A percentile compares a stretch with the other conserved stretches of the same genome.
phyloP scores from a whole-genome alignment of 2,797 vertebrate species.

The Staurois parvus region DNA sequence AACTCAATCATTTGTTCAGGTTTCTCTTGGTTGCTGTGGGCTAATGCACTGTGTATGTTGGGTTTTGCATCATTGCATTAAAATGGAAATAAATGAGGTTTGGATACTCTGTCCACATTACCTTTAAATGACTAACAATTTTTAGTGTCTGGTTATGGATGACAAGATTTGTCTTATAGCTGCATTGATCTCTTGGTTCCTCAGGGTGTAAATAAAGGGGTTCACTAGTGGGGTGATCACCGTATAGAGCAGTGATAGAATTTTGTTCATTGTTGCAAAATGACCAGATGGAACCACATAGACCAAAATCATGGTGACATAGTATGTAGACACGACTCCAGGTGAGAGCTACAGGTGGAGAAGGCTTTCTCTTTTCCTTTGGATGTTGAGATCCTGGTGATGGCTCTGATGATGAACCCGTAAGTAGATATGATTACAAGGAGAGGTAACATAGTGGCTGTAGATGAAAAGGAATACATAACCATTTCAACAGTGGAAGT shows the following conservation, averaged over 20 bases:
- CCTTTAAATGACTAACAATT: too few species aligned
- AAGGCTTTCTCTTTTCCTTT: slow-evolving; percentile 24
- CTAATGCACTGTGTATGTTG: too few species aligned
- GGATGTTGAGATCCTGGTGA: background rate
- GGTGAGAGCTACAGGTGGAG: slow-evolving; percentile 31
- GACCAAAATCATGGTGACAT: slow-evolving; percentile 1
- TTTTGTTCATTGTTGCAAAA: background rate
- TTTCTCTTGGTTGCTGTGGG: too few species aligned
- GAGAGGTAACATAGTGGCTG: background rate
- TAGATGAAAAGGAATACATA: background rate
- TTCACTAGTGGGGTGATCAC: background rate
- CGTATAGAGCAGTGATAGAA: background rate
- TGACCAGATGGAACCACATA: background rate
- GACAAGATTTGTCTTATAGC: background rate
- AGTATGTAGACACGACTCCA: slow-evolving; percentile 17
- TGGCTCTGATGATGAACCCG: background rate
- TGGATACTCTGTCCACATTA: too few species aligned
- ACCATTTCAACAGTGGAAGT: background rate
- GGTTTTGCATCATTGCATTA: too few species aligned
- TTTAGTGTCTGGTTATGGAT: background rate
- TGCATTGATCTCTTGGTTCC: slow-evolving; percentile 10
- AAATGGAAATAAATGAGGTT: too few species aligned
- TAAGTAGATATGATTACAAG: slow-evolving; percentile 7
- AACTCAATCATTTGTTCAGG: too few species aligned
- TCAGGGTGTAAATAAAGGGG: slow-evolving; percentile 12